phyloP scores from a whole-genome alignment of 1,140 invertebrate species.

The Manduca sexta region DNA sequence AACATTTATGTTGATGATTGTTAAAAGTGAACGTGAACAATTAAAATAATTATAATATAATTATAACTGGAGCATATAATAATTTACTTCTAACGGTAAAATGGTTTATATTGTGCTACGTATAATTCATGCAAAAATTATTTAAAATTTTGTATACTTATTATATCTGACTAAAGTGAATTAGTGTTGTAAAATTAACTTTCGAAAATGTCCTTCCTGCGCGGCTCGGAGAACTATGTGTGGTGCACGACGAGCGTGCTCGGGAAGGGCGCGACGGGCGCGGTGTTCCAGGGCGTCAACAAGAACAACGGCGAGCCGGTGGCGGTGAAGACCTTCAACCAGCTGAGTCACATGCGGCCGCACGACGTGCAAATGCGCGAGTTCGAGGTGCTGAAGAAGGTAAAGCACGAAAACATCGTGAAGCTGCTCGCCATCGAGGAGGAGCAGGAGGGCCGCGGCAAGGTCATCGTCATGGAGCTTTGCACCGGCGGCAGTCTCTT shows the following conservation, averaged over 20 bases:
- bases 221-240: constrained; percentile 93
- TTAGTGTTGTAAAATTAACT: constrained; percentile 12
- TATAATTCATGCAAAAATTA: no score
- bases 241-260: constrained; percentile 97
- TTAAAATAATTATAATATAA: neutral
- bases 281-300: constrained; percentile 94
- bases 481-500: constrained; percentile 95
- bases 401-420: constrained; percentile 98
- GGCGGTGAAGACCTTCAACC: constrained; percentile 97
- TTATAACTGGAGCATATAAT: neutral
- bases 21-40: constrained; percentile 1
- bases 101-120: no score
- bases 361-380: constrained; percentile 94
- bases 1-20: neutral
- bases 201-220: constrained; percentile 83
- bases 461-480: constrained; percentile 97
- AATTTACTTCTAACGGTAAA: no score
- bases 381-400: constrained; percentile 94
- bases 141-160: no score
- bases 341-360: constrained; percentile 92
- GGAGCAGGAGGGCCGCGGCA: constrained; percentile 90
- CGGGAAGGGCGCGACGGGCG: constrained; percentile 95
- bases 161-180: no score
- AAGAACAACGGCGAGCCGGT: constrained; percentile 96
- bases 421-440: constrained; percentile 96